Evolutionary conservation across 92 coral and sea anemone genomes (phyloP), one percentile per base, ranked within the genome.

Genomic region (Epizoanthus illoricatus): DNA sequence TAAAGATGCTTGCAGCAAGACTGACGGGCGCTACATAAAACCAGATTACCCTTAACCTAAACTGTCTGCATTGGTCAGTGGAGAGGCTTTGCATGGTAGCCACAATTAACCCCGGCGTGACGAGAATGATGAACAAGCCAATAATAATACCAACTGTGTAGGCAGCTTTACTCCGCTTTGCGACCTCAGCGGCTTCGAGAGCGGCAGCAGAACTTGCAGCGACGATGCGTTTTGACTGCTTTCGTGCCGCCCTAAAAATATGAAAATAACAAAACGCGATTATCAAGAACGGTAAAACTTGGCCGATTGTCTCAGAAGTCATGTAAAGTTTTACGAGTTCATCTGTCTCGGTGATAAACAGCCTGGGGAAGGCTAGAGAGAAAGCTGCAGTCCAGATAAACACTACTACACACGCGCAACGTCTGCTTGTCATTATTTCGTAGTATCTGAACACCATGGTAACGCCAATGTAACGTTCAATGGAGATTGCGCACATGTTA

Each of bases 261-360:
- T 41, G 81, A 60, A 75, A 75, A 75, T 75, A 75, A 36, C 81
- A 75, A 75, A 75, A 75, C 69, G 81, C 81, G 69, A 75, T 75
- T 75, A 75, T 75, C 55, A 75, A n/a, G 41, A 75, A 75, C 49
- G 81, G 81, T 9, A 75, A 42, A 75, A 75, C 57, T 17, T 75
- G 81, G 9, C 81, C 81, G 19, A 75, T 4, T 15, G 81, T 75
- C 81, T 59, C 69, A 39, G 81, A 58, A 3, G 42, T 47, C 19
- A 75, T 36, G 56, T 75, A 75, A 3, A 75, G 81, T 19, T 59
- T 75, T 23, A 75, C 81, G n/a, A 75, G 66, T 5, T 39, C 57
- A 7, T 42, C 41, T 36, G 81, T 58, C 13, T 75, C 56, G 39
- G 20, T 15, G 20, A 75, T 75, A 36, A 75, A 75, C 33, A 75